A percentile compares a stretch with the other conserved stretches of the same genome.
Conservation (phyloP, 2,888 invertebrate genomes). For the Ophion costatus region DNA sequence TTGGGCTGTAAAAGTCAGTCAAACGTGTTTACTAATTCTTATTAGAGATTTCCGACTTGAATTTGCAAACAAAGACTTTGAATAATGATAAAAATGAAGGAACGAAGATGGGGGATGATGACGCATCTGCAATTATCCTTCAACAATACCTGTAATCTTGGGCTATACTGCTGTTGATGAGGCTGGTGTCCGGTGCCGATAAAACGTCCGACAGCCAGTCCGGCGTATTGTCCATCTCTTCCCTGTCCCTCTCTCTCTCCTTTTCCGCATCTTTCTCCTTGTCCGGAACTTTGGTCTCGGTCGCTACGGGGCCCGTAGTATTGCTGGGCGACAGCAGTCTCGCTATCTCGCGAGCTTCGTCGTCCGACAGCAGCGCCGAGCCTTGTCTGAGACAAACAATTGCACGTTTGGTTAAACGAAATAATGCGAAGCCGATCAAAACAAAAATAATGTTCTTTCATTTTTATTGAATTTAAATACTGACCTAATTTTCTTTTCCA, state of each 20-base stretch:
- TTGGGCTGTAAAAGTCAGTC: too few relatives aligned
- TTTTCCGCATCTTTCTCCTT: constrained; percentile 85
- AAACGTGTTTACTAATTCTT: too few relatives aligned
- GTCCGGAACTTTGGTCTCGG: constrained; percentile 74
- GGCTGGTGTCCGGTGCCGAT: constrained; percentile 84
- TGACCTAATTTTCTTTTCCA: constrained; percentile 94
- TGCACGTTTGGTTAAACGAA: constrained; percentile 2
- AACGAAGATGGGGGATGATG: not conserved
- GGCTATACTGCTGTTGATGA: constrained; percentile 79
- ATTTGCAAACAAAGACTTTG: too few relatives aligned
- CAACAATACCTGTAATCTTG: constrained; percentile 81
- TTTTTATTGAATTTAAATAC: constrained; percentile 76
- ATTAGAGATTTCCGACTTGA: too few relatives aligned
- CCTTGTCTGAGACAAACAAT: constrained; percentile 87
- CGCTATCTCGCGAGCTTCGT: constrained; percentile 95
- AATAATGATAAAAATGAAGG: too few relatives aligned
- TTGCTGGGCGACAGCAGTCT: constrained; percentile 88
- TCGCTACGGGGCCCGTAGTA: constrained; percentile 69
- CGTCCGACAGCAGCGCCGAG: constrained; percentile 91
- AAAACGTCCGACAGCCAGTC: constrained; percentile 86
- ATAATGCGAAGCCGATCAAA: not conserved
- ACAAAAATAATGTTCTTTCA: not conserved
- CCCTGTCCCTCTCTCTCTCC: constrained; percentile 83
- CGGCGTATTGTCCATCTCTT: constrained; percentile 81
- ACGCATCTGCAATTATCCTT: not conserved